A percentile compares a stretch with the other conserved stretches of the same genome.
These are phyloP conservation scores for Eudemis profundana DNA, from an alignment of 2,888 invertebrate species.

Conservation along the genomic window DNA sequence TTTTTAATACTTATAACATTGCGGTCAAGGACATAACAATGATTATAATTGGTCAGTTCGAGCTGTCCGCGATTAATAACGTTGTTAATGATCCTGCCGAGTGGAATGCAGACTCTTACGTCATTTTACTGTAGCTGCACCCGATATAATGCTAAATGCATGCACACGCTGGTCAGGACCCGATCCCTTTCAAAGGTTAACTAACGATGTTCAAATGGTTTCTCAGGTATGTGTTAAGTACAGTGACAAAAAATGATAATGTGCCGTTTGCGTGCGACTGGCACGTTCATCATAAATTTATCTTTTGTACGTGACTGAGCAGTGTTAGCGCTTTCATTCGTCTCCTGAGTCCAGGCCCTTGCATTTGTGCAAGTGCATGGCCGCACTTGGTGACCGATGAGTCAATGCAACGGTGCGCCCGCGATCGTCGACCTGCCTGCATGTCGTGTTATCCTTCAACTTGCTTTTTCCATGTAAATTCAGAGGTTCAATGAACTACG, in stretches of 20 bases:
- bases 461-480: constrained; percentile 51
- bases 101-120: constrained; percentile 25
- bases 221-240: constrained; percentile 47
- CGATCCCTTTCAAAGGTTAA: constrained; percentile 35
- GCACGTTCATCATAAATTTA: constrained; percentile 54
- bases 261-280: constrained; percentile 54
- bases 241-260: constrained; percentile 48
- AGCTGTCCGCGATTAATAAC: constrained; percentile 53
- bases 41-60: constrained; percentile 46
- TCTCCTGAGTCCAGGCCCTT: constrained; percentile 49
- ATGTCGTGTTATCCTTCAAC: constrained; percentile 61
- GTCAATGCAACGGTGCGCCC: constrained; percentile 68
- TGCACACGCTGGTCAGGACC: constrained; percentile 21
- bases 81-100: constrained; percentile 42
- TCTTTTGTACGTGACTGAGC: constrained; percentile 57
- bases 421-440: constrained; percentile 75
- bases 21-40: constrained; percentile 34
- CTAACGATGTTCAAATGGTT: constrained; percentile 45
- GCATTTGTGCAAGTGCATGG: constrained; percentile 47
- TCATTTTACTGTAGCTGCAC: constrained; percentile 7
- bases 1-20: constrained; percentile 30
- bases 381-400: constrained; percentile 59
- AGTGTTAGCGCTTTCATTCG: constrained; percentile 57
- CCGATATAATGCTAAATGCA: constrained; percentile 18
- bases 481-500: constrained; percentile 6